phyloP scores from a whole-genome alignment of 2,888 invertebrate genomes.

The Cataglyphis altisquamis region DNA sequence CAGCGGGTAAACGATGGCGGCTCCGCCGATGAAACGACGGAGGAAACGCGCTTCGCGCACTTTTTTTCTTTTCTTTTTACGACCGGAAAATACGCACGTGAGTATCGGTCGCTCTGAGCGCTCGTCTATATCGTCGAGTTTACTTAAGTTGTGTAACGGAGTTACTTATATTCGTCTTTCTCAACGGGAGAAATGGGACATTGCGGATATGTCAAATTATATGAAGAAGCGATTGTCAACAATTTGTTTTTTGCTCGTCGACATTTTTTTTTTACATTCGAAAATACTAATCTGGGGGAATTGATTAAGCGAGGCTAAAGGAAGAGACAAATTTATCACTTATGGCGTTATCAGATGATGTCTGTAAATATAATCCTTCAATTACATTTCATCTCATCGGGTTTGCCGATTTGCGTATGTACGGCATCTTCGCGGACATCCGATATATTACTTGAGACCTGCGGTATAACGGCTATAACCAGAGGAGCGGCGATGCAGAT shows the following conservation, averaged over 20 bases:
- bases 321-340: neutral
- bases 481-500: conserved; percentile 35
- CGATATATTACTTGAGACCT: conserved; percentile 8
- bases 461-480: neutral
- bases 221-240: neutral
- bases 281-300: neutral
- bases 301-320: neutral
- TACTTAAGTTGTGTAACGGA: neutral
- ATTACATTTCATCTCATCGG: neutral
- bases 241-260: neutral
- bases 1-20: conserved; percentile 45
- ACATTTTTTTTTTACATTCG: neutral
- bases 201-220: neutral
- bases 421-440: neutral
- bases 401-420: neutral
- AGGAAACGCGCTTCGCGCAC: conserved; percentile 30
- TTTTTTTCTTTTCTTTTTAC: conserved; percentile 10
- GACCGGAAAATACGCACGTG: conserved; percentile 19
- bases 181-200: neutral
- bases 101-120: conserved; percentile 2
- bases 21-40: conserved; percentile 35
- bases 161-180: conserved; percentile 15
- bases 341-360: neutral
- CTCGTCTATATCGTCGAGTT: neutral
- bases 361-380: neutral